Base-by-base conservation (phyloP, 2,888 invertebrate genomes). In the Ischnura elegans region DNA sequence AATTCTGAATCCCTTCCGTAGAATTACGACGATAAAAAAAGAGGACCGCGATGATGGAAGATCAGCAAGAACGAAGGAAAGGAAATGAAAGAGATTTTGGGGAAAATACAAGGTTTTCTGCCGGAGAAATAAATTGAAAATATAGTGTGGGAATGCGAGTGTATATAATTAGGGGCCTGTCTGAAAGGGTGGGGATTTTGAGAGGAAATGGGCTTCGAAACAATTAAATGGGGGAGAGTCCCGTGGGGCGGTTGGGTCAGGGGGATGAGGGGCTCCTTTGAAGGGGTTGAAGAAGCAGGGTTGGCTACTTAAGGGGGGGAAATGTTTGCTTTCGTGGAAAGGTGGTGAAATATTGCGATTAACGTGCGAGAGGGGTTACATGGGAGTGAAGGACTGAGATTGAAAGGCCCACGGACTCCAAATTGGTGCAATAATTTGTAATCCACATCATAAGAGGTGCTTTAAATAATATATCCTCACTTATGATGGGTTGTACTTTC, bases 181-280 rank as follows among this genome's bases (percentile, higher is more conserved):
- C 36, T 36, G 36, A 36, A 76, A 76, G 76, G 76, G 13, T 76
- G 76, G 76, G 76, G 36, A n/a, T n/a, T 76, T 76, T 76, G 76
- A 76, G 10, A 13, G 36, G 16, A 36, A 6, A 76, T 16, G 6
- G 76, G 76, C 76, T 36, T 36, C 4, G 36, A 76, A 76, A 76
- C 76, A 76, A 76, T 76, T 76, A 76, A 76, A 76, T 61, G 51
- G 51, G 51, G n/a, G n/a, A n/a, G n/a, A n/a, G n/a, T n/a, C n/a
- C n/a, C 47, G 61, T 61, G 61, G 61, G 61, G 61, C 5, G 61
- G 0, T 5, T 0, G 25, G 61, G 61, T 6, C 8, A 47, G 16
- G 47, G 16, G 61, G 61, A n/a, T 61, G 61, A 36, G 29, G 36
- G 16, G 36, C 21, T 76, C 61, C 36, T 76, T 36, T 76, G 36